Percentiles rank a stretch among this genome's conserved stretches.
Conservation (phyloP, 2,888 invertebrate species). For the Theristus sp. region DNA sequence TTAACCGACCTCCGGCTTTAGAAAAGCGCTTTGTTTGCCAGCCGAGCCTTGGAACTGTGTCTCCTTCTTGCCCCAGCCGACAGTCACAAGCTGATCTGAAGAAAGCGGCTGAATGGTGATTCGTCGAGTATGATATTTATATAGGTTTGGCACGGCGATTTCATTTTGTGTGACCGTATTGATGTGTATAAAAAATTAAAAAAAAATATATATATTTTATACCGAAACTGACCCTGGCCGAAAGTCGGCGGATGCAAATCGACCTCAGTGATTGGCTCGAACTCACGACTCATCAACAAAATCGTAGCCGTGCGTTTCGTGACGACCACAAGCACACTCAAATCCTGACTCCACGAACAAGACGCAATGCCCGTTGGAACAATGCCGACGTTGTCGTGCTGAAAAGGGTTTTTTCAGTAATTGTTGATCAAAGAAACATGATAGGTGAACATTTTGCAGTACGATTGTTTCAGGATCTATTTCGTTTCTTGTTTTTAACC, state of each 20-base stretch:
- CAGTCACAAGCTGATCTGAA: constrained; percentile 50
- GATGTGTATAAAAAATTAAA: background rate
- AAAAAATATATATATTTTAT: background rate
- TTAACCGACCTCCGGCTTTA: background rate
- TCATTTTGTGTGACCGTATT: background rate
- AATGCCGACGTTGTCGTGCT: background rate
- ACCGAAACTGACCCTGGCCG: background rate
- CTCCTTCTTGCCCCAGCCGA: constrained; percentile 87
- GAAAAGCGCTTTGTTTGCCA: constrained; percentile 51
- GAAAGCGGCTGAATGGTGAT: too few species aligned
- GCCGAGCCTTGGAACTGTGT: constrained; percentile 85
- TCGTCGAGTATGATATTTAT: too few species aligned
- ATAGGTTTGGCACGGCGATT: too few species aligned
- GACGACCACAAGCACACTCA: background rate
- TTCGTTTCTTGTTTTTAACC: too few species aligned
- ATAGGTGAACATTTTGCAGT: background rate
- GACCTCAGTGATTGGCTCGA: background rate
- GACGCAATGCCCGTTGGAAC: background rate
- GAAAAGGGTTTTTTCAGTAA: background rate
- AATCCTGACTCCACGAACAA: background rate
- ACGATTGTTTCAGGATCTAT: too few species aligned
- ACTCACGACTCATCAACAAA: background rate
- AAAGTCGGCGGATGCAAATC: background rate
- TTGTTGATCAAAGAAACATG: background rate
- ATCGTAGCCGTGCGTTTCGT: background rate